Conservation (phyloP, 1,140 invertebrate species). For the Dreissena polymorpha region DNA sequence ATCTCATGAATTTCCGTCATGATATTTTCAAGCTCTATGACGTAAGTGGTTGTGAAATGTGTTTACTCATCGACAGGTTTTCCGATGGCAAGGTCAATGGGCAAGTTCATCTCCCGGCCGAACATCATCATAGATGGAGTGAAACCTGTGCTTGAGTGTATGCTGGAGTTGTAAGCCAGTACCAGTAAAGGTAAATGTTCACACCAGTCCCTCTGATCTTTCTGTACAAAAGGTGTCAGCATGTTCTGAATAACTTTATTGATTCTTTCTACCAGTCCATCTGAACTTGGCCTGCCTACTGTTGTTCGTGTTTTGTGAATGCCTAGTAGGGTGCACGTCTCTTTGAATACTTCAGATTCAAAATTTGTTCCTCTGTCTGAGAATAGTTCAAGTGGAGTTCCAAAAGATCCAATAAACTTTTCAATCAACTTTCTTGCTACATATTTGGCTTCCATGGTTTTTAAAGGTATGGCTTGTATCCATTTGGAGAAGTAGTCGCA, state of each 20-base stretch:
- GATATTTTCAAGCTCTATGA: slow-evolving; percentile 10
- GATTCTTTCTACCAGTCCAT: slow-evolving; percentile 64
- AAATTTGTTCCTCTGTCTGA: slow-evolving; percentile 66
- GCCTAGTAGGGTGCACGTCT: slow-evolving; percentile 50
- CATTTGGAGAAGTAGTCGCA: slow-evolving; percentile 58
- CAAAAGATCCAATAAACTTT: slow-evolving; percentile 7
- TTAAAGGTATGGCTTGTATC: slow-evolving; percentile 48
- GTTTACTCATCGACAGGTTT: slow-evolving; percentile 18
- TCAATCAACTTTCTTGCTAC: slow-evolving; percentile 18
- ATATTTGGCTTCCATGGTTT: slow-evolving; percentile 12
- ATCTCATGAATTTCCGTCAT: slow-evolving; percentile 9
- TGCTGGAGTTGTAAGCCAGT: slow-evolving; percentile 41
- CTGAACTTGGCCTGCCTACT: slow-evolving; percentile 57
- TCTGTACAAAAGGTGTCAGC: slow-evolving; percentile 35
- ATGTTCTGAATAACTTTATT: slow-evolving; percentile 55
- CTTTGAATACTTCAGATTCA: slow-evolving; percentile 57
- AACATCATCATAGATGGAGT: slow-evolving; percentile 43
- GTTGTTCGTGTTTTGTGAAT: slow-evolving; percentile 59
- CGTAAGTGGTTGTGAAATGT: slow-evolving; percentile 10
- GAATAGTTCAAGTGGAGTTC: slow-evolving; percentile 18
- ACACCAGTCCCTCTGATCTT: slow-evolving; percentile 53
- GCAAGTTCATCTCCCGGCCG: slow-evolving; percentile 26
- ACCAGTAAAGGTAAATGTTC: slow-evolving; percentile 44
- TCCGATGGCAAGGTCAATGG: slow-evolving; percentile 3
- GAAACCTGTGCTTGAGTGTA: slow-evolving; percentile 46